Conservation (phyloP, 1,140 invertebrate genomes). For the Melitaea cinxia region DNA sequence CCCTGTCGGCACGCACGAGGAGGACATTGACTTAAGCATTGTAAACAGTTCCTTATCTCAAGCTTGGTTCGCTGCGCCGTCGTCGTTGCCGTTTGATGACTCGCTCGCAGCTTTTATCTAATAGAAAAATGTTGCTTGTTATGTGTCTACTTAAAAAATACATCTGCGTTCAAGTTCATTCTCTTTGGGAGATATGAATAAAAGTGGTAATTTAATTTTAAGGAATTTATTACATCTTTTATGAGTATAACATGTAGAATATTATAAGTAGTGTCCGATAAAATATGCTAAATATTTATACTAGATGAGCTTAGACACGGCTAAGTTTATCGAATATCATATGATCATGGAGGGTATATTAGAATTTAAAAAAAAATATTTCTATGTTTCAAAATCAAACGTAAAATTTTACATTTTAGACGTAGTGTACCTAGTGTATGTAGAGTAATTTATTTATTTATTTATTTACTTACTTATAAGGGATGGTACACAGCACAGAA, state of each 20-base stretch:
- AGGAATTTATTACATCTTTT: not conserved
- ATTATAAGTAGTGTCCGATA: not conserved
- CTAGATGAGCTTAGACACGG: too few species aligned
- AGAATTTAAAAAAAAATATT: too few species aligned
- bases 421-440: too few species aligned
- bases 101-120: slow-evolving; percentile 76
- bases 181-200: not conserved
- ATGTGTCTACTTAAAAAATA: slow-evolving; percentile 31
- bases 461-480: too few species aligned
- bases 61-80: slow-evolving; percentile 55
- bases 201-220: slow-evolving; percentile 3
- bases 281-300: too few species aligned
- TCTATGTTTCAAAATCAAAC: too few species aligned
- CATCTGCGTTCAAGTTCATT: slow-evolving; percentile 16
- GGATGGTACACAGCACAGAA: too few species aligned
- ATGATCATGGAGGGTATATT: too few species aligned
- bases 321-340: too few species aligned
- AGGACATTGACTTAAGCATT: slow-evolving; percentile 80
- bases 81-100: slow-evolving; percentile 53
- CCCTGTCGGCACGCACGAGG: slow-evolving; percentile 65
- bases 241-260: not conserved
- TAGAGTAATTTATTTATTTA: too few species aligned
- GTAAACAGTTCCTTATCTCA: slow-evolving; percentile 81
- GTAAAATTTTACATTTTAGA: too few species aligned
- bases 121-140: slow-evolving; percentile 62